Conservation (phyloP, 2,888 invertebrate genomes). For the Hemistola chrysoprasaria region DNA sequence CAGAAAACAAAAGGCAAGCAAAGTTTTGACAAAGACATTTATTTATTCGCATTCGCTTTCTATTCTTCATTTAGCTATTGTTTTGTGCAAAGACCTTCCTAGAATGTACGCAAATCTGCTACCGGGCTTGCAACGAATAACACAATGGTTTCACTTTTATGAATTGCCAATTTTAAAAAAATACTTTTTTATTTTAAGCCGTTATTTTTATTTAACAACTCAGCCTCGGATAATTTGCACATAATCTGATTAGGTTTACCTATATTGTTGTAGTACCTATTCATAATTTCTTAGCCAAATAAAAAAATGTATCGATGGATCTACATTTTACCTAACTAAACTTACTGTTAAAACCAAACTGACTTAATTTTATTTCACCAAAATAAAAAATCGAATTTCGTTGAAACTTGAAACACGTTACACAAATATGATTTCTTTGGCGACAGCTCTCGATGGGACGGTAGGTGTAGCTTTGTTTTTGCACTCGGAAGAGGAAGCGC, state of each 20-base stretch:
- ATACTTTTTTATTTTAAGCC: conserved; percentile 15
- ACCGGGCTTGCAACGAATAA: conserved; percentile 32
- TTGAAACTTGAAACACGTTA: conserved; percentile 26
- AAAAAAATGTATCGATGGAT: conserved; percentile 1
- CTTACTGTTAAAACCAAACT: too few species aligned
- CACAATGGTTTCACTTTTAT: conserved; percentile 16
- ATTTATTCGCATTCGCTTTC: conserved; percentile 50
- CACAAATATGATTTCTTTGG: conserved; percentile 51
- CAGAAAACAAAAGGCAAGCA: conserved; percentile 33
- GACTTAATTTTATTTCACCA: not conserved
- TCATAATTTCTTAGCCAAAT: conserved; percentile 20
- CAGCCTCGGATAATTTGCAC: too few species aligned
- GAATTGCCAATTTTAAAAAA: conserved; percentile 25
- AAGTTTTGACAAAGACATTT: conserved; percentile 26
- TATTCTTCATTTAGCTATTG: conserved; percentile 37
- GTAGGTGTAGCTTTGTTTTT: conserved; percentile 46
- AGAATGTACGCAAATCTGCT: conserved; percentile 53
- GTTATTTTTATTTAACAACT: too few species aligned
- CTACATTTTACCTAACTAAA: too few species aligned
- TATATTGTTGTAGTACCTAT: too few species aligned
- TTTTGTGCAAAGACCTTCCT: conserved; percentile 66
- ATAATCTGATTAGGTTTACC: too few species aligned
- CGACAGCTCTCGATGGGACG: conserved; percentile 59
- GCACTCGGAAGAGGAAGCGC: conserved; percentile 75
- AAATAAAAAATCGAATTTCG: too few species aligned